These are phyloP conservation scores for Nebria ingens DNA, from an alignment of 1,140 invertebrate species.

Conservation along the genomic window DNA sequence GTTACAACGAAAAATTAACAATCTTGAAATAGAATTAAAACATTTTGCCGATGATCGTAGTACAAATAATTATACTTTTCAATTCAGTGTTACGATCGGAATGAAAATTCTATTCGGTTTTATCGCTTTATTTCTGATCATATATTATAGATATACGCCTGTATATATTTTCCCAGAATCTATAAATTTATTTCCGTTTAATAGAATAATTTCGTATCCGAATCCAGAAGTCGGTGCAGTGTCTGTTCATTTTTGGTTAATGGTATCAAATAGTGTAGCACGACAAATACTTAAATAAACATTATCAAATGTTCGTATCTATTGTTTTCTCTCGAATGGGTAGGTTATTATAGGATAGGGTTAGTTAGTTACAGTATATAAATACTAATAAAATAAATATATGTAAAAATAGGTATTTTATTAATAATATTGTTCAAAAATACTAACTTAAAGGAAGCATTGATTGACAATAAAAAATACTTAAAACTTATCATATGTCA, in stretches of 20 bases:
- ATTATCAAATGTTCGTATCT: background rate
- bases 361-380: too few species aligned
- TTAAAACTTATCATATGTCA: background rate
- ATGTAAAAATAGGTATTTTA: conserved; percentile 4
- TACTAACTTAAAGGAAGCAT: conserved; percentile 3
- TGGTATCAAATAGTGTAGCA: background rate
- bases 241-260: conserved; percentile 2
- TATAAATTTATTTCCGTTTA: background rate
- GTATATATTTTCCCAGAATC: background rate
- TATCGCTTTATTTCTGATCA: conserved; percentile 21
- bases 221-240: background rate
- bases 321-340: too few species aligned
- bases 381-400: background rate
- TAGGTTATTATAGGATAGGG: too few species aligned
- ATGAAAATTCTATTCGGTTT: conserved; percentile 32
- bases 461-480: background rate
- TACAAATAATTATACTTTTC: conserved; percentile 32
- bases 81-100: conserved; percentile 31
- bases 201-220: background rate
- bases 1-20: conserved; percentile 36
- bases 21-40: conserved; percentile 32
- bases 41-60: conserved; percentile 31
- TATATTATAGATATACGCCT: background rate
- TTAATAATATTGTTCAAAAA: conserved; percentile 2
- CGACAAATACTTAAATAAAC: background rate